phyloP scores from a whole-genome alignment of 2,113 vertebrate genomes.

The Nesospiza acunhae region DNA sequence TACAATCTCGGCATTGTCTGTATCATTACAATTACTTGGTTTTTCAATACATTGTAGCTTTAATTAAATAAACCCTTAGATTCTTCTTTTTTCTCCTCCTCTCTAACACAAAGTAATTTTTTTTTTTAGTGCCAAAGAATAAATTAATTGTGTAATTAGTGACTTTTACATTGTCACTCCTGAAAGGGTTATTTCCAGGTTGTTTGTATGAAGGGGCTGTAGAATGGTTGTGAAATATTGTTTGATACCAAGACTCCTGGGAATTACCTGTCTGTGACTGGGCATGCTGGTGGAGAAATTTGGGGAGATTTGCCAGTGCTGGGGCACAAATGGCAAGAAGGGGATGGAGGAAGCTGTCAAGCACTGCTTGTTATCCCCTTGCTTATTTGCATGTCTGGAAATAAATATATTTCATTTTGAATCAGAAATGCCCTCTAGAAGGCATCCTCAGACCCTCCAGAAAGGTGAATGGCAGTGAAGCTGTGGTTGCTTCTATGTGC shows the following conservation, averaged over 20 bases:
- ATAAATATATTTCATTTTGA: not conserved
- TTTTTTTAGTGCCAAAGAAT: slow-evolving; percentile 27
- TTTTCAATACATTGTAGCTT: slow-evolving; percentile 44
- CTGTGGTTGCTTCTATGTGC: not conserved
- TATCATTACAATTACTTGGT: slow-evolving; percentile 47
- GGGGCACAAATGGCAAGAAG: not conserved
- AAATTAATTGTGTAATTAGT: slow-evolving; percentile 32
- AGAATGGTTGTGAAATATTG: not conserved
- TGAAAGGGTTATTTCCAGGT: not conserved
- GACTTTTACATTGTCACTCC: not conserved
- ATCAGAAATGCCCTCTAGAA: not conserved
- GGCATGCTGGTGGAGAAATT: not conserved
- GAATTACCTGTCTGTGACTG: not conserved
- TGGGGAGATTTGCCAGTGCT: not conserved
- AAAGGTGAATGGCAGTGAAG: not conserved
- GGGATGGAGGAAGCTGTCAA: not conserved
- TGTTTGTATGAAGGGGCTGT: not conserved
- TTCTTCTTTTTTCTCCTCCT: not conserved
- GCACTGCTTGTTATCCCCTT: not conserved
- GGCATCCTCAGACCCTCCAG: not conserved
- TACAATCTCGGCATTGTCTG: slow-evolving; percentile 29
- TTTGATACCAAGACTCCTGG: not conserved
- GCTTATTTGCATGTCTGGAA: not conserved
- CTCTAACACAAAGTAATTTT: slow-evolving; percentile 14
- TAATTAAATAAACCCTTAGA: slow-evolving; percentile 63